Conservation (phyloP, 2,113 vertebrate genomes). For the Trematomus loennbergii region DNA sequence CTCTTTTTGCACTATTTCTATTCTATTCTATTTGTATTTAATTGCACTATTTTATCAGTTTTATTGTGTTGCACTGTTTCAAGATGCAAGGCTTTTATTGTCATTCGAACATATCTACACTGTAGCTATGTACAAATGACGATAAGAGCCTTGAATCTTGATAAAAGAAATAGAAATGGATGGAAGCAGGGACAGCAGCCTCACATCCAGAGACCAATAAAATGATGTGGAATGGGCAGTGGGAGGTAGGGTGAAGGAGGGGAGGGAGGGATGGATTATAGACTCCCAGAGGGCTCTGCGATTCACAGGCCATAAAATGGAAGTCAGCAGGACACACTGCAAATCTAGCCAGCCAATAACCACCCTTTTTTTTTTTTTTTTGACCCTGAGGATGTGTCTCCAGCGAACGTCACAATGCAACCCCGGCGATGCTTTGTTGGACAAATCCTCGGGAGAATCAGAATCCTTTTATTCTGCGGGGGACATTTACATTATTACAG, state of each 20-base stretch:
- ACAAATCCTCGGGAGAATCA: constrained; percentile 64
- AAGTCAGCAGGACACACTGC: constrained; percentile 84
- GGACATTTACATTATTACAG: no score
- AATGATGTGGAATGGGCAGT: constrained; percentile 70
- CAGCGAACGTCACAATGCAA: constrained; percentile 71
- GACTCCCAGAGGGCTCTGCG: constrained; percentile 82
- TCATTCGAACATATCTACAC: no score
- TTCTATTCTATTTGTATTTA: no score
- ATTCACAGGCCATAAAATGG: constrained; percentile 84
- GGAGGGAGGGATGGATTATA: constrained; percentile 77
- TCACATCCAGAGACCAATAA: constrained; percentile 75
- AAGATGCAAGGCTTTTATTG: no score
- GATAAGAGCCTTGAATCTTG: no score
- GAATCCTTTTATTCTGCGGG: no score
- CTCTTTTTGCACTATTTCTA: no score
- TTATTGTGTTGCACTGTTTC: no score
- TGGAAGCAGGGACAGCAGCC: constrained; percentile 66
- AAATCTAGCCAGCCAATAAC: constrained; percentile 78
- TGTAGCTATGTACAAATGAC: no score
- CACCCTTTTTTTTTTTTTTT: constrained; percentile 54
- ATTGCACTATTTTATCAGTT: no score
- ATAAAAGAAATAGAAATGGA: neutral
- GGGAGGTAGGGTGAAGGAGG: constrained; percentile 23
- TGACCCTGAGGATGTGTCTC: constrained; percentile 66
- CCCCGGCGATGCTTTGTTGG: constrained; percentile 70